These are phyloP conservation scores for Diorhabda sublineata DNA, from an alignment of 1,140 invertebrate genomes.

Conservation along the genomic window DNA sequence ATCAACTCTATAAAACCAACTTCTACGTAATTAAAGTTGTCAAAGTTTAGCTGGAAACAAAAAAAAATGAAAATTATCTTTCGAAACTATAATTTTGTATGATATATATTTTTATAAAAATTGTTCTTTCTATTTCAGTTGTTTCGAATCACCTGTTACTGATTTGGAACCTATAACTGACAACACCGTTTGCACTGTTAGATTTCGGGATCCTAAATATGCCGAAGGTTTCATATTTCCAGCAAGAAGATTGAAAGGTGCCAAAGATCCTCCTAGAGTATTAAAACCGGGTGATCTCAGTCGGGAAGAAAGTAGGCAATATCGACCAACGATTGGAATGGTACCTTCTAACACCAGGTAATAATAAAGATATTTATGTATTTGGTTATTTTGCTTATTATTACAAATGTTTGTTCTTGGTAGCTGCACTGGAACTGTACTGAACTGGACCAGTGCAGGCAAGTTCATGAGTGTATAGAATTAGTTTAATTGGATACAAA, in stretches of 20 bases:
- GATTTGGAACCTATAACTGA: constrained; percentile 57
- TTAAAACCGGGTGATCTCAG: constrained; percentile 77
- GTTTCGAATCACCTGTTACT: constrained; percentile 65
- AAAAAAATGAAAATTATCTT: too few relatives aligned
- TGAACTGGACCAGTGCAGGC: too few relatives aligned
- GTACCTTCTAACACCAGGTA: constrained; percentile 40
- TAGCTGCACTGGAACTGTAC: too few relatives aligned
- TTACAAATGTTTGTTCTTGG: not conserved
- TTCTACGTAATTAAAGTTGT: too few relatives aligned
- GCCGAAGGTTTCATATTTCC: constrained; percentile 71
- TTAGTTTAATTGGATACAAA: not conserved
- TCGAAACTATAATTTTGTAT: too few relatives aligned
- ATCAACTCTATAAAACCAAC: too few relatives aligned
- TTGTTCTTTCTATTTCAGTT: constrained; percentile 43
- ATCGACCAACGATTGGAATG: constrained; percentile 66
- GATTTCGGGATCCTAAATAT: constrained; percentile 80
- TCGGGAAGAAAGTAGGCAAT: constrained; percentile 63
- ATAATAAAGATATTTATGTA: not conserved
- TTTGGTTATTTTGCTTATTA: too few relatives aligned
- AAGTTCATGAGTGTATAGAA: not conserved
- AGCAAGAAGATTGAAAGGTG: constrained; percentile 65
- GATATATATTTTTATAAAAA: not conserved
- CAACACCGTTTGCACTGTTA: constrained; percentile 63
- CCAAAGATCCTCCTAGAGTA: constrained; percentile 66
- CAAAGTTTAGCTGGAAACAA: too few relatives aligned